phyloP scores from a whole-genome alignment of 2,888 invertebrate genomes.

The Andrena marginata region DNA sequence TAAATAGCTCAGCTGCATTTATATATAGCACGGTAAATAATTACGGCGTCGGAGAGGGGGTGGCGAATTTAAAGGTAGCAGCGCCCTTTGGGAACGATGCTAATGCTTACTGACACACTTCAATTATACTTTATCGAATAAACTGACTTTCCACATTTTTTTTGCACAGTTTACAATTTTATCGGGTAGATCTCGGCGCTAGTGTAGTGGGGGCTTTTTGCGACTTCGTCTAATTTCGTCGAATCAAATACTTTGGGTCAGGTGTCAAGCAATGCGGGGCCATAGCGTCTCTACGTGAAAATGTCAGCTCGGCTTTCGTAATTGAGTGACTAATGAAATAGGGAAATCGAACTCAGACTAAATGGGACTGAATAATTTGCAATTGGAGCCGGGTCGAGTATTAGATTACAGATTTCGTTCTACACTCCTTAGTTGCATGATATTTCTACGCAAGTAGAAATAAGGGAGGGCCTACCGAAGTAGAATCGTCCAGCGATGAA shows the following conservation, averaged over 20 bases:
- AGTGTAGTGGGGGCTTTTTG: neutral
- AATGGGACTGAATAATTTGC: neutral
- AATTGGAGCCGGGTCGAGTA: neutral
- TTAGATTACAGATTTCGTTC: neutral
- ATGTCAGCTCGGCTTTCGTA: neutral
- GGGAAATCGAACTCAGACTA: neutral
- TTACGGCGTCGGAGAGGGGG: neutral
- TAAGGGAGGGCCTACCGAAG: too few relatives aligned
- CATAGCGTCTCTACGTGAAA: neutral
- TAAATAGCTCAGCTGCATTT: conserved; percentile 22
- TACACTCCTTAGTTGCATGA: too few relatives aligned
- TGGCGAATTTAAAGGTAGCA: neutral
- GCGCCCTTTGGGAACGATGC: neutral
- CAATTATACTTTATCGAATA: conserved; percentile 1
- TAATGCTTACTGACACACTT: neutral
- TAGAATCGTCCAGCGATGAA: neutral
- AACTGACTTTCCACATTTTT: neutral
- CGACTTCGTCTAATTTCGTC: neutral
- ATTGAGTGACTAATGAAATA: neutral
- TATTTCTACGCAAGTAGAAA: too few relatives aligned
- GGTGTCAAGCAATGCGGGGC: neutral
- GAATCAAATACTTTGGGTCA: neutral
- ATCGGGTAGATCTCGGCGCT: neutral
- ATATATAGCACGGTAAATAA: neutral
- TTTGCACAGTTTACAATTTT: neutral